Evolutionary conservation across 2,888 invertebrate genomes (phyloP).

Genomic region (Himalopsyche kuldschensis): DNA sequence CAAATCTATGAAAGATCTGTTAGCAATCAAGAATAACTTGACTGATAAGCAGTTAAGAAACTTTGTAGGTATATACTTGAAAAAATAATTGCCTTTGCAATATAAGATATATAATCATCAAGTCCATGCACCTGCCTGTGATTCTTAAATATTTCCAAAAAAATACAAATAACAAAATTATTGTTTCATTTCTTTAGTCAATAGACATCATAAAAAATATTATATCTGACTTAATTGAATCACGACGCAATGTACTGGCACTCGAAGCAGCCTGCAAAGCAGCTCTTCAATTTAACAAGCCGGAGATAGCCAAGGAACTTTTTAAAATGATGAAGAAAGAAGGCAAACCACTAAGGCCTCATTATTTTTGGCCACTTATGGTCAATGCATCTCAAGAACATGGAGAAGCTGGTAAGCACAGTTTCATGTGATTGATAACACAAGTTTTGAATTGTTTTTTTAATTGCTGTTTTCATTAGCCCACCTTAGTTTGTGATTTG

Average conservation of each 20-base stretch:
- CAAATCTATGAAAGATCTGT: too few species aligned
- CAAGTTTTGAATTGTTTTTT: background rate
- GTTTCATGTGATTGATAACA: background rate
- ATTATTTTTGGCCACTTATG: constrained; percentile 70
- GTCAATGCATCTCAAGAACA: constrained; percentile 52
- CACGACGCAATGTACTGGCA: constrained; percentile 54
- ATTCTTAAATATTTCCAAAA: too few species aligned
- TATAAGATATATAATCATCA: too few species aligned
- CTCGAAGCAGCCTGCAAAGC: constrained; percentile 59
- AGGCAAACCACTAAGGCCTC: constrained; percentile 55
- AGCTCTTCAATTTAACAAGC: constrained; percentile 55
- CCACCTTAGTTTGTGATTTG: too few species aligned
- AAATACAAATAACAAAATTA: too few species aligned
- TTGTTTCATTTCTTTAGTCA: constrained; percentile 47
- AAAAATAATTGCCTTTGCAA: too few species aligned
- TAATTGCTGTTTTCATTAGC: background rate
- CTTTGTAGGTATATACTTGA: too few species aligned
- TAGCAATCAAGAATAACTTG: too few species aligned
- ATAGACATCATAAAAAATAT: constrained; percentile 51
- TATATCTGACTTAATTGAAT: constrained; percentile 53
- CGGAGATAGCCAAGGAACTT: constrained; percentile 52
- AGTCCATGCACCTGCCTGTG: too few species aligned
- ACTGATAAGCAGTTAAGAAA: too few species aligned
- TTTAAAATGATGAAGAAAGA: constrained; percentile 53
- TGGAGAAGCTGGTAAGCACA: constrained; percentile 57